phyloP scores from a whole-genome alignment of 2,888 invertebrate genomes.

The Endomychus coccineus region DNA sequence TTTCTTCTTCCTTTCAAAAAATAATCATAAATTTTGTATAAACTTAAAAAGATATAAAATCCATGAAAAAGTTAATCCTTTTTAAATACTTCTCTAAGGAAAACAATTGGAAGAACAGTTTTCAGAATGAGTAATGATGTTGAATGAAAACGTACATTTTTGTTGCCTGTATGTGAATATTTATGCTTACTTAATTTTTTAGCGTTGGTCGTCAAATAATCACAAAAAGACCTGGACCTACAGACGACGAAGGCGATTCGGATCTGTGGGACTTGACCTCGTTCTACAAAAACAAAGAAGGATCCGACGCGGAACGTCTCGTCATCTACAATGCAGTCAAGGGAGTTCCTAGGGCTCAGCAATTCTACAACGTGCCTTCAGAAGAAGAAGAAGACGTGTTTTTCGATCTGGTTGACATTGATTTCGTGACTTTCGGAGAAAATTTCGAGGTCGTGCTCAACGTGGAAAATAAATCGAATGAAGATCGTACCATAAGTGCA shows the following conservation, averaged over 20 bases:
- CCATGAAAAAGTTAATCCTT: too few relatives aligned
- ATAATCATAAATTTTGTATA: too few relatives aligned
- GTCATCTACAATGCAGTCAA: constrained; percentile 62
- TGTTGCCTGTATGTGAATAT: too few relatives aligned
- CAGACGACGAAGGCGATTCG: constrained; percentile 57
- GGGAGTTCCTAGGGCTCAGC: constrained; percentile 54
- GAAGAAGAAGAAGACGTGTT: constrained; percentile 57
- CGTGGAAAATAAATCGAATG: constrained; percentile 50
- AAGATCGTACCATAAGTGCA: constrained; percentile 56
- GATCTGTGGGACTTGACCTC: constrained; percentile 60
- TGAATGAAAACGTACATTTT: too few relatives aligned
- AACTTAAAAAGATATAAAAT: too few relatives aligned
- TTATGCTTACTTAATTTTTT: too few relatives aligned
- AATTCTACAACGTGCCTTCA: constrained; percentile 54
- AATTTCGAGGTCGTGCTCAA: constrained; percentile 60
- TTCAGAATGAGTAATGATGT: too few relatives aligned
- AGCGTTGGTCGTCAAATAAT: constrained; percentile 63
- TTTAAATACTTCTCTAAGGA: too few relatives aligned
- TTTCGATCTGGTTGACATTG: constrained; percentile 61
- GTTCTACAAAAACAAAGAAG: constrained; percentile 58
- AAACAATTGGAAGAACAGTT: too few relatives aligned
- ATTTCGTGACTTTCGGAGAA: constrained; percentile 57
- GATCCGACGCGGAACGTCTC: constrained; percentile 56
- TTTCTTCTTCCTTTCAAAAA: too few relatives aligned
- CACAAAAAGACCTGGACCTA: constrained; percentile 55